phyloP scores from a whole-genome alignment of 2,797 vertebrate species.

The Otolemur crassicaudatus region DNA sequence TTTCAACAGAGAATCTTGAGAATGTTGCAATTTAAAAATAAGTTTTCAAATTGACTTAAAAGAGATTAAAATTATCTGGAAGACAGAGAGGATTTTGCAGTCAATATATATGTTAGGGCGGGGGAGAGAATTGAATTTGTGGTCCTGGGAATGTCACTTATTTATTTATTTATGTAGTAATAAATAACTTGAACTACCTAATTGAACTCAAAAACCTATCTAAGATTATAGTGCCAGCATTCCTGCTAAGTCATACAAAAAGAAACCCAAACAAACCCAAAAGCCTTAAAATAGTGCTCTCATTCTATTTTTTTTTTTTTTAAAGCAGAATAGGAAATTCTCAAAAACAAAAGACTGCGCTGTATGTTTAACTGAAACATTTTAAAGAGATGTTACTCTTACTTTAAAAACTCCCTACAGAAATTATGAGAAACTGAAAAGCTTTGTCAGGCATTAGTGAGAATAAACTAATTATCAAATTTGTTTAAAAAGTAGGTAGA shows the following conservation, averaged over 20 bases:
- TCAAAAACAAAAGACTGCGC: neutral
- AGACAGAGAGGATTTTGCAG: neutral
- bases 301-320: neutral
- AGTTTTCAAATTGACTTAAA: neutral
- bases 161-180: neutral
- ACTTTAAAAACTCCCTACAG: neutral
- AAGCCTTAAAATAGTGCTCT: neutral
- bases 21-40: neutral
- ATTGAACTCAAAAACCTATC: neutral
- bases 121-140: neutral
- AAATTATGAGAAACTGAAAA: constrained; percentile 30
- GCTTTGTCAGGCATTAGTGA: neutral
- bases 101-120: neutral
- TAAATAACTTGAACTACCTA: neutral
- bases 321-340: neutral
- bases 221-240: neutral
- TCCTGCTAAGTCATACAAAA: neutral
- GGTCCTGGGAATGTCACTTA: neutral
- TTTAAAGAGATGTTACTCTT: neutral
- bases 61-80: neutral
- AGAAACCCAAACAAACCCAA: neutral
- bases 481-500: neutral
- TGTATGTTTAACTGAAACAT: neutral
- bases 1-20: neutral
- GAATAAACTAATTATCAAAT: neutral